Evolutionary conservation across 1,140 invertebrate genomes (phyloP).

Genomic region (Popillia japonica): DNA sequence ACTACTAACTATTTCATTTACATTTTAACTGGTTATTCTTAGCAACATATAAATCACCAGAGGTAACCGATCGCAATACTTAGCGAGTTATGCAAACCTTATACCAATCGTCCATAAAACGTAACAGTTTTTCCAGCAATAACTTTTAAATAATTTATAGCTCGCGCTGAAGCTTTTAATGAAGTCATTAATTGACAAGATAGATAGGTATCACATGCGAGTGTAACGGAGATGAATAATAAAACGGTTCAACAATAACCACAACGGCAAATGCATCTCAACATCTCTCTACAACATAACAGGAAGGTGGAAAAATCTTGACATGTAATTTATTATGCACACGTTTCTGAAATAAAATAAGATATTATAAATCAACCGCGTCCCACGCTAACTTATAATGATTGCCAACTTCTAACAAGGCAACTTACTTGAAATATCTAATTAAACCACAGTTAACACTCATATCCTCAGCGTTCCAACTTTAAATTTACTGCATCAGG

Average conservation of each 20-base stretch:
- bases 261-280: neutral
- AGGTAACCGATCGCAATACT: neutral
- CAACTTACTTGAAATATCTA: slow-evolving; percentile 37
- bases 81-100: slow-evolving; percentile 3
- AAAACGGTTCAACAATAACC: slow-evolving; percentile 25
- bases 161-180: slow-evolving; percentile 21
- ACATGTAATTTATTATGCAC: slow-evolving; percentile 30
- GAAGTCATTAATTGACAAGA: slow-evolving; percentile 34
- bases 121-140: slow-evolving; percentile 5
- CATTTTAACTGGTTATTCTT: neutral
- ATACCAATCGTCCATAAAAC: neutral
- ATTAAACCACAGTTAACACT: slow-evolving; percentile 38
- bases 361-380: slow-evolving; percentile 37
- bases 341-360: slow-evolving; percentile 36
- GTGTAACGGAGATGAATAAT: slow-evolving; percentile 28
- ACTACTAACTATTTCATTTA: neutral
- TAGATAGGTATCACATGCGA: slow-evolving; percentile 29
- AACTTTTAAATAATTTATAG: slow-evolving; percentile 28
- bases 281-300: neutral
- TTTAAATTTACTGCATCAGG: slow-evolving; percentile 32
- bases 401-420: slow-evolving; percentile 39
- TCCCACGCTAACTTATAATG: slow-evolving; percentile 39
- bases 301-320: slow-evolving; percentile 1
- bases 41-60: neutral
- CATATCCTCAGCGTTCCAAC: slow-evolving; percentile 10